Evolutionary conservation across 2,797 vertebrate genomes (phyloP), one percentile per base, ranked within the genome.

Genomic region (Myotis pilosus): DNA sequence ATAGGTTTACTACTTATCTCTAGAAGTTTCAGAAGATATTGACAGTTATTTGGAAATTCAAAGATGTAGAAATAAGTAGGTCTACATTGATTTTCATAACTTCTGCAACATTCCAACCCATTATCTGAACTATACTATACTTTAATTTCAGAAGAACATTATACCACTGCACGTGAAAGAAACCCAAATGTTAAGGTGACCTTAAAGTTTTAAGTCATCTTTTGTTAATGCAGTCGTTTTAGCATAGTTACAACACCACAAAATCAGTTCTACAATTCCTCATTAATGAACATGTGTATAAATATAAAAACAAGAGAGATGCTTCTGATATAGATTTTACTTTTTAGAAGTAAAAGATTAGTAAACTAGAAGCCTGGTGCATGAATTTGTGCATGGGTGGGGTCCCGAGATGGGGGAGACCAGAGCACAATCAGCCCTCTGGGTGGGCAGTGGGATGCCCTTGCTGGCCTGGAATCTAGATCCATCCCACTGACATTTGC

Each of bases 11-110:
- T 22, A 3, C 22, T 81, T 87, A 3, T 92, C 82, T 95, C 49
- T 74, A 83, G 79, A 90, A 60, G 8, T 93, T 93, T 79, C 81
- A 49, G 82, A 83, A 91, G 49, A 76, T 66, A 94, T 75, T 89
- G 81, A 80, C 33, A 85, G 41, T 68, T 60, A 92, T 82, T 96
- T 92, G 19, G 44, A 83, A 88, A 86, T 81, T 86, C 62, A 85
- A 86, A 95, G 36, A 92, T 76, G 5, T 41, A 57, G 72, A 76
- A 94, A 94, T 8, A 72, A 76, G 9, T 69, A 66, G n/a, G 13
- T 60, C 19, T 79, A 11, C 47, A 38, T 38, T 80, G 44, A 75
- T 28, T 94, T 78, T 49, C 16, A 23, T 68, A 51, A 87, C 28
- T 62, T 95, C 49, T 84, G 28, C 22, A 66, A 30, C 79, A 87